Evolutionary conservation across 2,888 invertebrate genomes (phyloP).

Genomic region (Hesperia comma): DNA sequence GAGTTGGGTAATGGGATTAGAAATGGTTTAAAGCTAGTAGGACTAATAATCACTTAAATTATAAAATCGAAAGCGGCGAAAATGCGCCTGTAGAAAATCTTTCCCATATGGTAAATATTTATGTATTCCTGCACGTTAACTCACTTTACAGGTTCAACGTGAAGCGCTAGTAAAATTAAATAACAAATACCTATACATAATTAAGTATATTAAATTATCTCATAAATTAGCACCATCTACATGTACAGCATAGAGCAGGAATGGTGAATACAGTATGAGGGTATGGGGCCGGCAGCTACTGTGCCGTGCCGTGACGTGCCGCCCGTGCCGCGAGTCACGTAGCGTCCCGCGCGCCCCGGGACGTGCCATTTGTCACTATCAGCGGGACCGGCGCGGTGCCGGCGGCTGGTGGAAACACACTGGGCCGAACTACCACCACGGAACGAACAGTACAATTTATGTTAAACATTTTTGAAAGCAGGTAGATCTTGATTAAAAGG

Average conservation of each 20-base stretch:
- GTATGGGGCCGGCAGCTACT: conserved; percentile 6
- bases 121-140: too few species aligned
- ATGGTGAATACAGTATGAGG: not conserved
- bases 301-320: conserved; percentile 8
- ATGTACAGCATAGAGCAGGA: conserved; percentile 3
- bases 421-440: not conserved
- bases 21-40: conserved; percentile 6
- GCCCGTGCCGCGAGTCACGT: conserved; percentile 57
- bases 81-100: not conserved
- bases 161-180: too few species aligned
- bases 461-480: too few species aligned
- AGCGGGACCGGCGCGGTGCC: conserved; percentile 42
- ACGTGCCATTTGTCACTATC: conserved; percentile 58
- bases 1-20: conserved; percentile 18
- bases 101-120: too few species aligned
- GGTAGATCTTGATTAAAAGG: too few species aligned
- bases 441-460: too few species aligned
- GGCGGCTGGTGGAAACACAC: conserved; percentile 5
- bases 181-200: too few species aligned
- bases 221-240: not conserved
- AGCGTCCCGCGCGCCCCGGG: conserved; percentile 53
- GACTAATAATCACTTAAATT: too few species aligned
- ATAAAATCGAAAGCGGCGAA: conserved; percentile 5
- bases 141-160: too few species aligned
- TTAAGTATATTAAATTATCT: too few species aligned